Conservation (phyloP, 2,888 invertebrate species). For the Chironomus riparius region DNA sequence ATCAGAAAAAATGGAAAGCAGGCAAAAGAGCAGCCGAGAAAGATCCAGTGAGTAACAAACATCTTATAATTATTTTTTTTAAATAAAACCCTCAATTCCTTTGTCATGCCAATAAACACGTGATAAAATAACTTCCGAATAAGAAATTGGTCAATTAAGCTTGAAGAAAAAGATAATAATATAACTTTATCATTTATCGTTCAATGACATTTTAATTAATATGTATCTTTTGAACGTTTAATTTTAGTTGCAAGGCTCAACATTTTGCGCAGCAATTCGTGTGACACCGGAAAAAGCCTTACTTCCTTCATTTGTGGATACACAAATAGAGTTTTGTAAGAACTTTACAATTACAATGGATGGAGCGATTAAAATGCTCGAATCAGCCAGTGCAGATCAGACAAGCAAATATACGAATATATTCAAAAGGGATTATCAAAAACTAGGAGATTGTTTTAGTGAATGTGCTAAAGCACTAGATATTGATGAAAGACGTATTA, state of each 20-base stretch:
- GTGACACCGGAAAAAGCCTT: constrained; percentile 74
- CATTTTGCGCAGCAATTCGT: constrained; percentile 75
- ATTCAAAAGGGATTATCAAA: constrained; percentile 84
- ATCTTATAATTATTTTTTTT: too few relatives aligned
- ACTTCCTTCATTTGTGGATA: constrained; percentile 64
- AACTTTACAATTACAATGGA: constrained; percentile 81
- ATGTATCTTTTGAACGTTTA: neutral
- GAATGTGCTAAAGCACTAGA: constrained; percentile 75
- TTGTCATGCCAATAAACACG: too few relatives aligned
- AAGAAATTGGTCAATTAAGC: too few relatives aligned
- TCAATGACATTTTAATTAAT: neutral
- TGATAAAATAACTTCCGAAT: too few relatives aligned
- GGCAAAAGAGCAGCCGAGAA: constrained; percentile 93
- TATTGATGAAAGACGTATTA: constrained; percentile 60
- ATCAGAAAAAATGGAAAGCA: constrained; percentile 94
- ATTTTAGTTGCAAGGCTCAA: constrained; percentile 61
- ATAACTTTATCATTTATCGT: neutral
- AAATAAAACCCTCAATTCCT: neutral
- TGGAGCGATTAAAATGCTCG: constrained; percentile 72
- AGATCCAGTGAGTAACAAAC: constrained; percentile 56
- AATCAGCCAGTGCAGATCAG: constrained; percentile 72
- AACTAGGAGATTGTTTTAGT: constrained; percentile 79
- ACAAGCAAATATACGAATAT: constrained; percentile 73
- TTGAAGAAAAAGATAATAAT: too few relatives aligned
- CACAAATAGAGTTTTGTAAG: constrained; percentile 72